A percentile compares a stretch with the other conserved stretches of the same genome.
phyloP scores from a whole-genome alignment of 2,113 vertebrate species.

The Cheilinus undulatus region DNA sequence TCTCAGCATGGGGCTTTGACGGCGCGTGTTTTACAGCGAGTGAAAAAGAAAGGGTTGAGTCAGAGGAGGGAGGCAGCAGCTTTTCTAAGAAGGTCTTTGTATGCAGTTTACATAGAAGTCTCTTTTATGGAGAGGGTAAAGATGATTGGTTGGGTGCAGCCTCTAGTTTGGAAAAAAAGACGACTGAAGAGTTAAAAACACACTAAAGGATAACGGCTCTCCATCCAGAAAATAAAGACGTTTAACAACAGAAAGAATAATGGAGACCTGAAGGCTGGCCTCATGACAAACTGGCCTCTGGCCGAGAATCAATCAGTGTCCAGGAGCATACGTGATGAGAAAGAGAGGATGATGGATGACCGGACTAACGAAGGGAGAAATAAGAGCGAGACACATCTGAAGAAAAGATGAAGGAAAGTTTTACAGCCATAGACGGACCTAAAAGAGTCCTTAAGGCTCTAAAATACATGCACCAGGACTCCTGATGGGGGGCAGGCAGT shows the following conservation, averaged over 20 bases:
- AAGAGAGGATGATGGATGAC: neutral
- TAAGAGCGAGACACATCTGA: neutral
- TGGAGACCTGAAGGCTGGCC: neutral
- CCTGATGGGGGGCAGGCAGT: no score
- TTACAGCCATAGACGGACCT: no score
- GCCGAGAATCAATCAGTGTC: conserved; percentile 2
- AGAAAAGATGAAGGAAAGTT: no score
- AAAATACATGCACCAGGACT: no score
- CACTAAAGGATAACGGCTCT: no score
- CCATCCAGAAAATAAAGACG: neutral
- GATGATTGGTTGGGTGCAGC: neutral
- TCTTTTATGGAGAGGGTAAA: neutral
- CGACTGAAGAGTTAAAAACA: neutral
- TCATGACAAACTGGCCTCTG: neutral
- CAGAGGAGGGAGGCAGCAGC: neutral
- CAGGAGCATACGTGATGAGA: neutral
- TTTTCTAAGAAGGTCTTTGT: no score
- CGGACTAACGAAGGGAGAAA: no score
- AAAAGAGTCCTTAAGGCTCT: no score
- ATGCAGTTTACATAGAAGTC: neutral
- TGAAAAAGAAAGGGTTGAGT: conserved; percentile 8
- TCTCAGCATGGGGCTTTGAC: conserved; percentile 9
- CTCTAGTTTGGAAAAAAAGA: neutral
- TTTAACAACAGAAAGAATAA: no score
- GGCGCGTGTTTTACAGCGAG: conserved; percentile 16